phyloP scores from a whole-genome alignment of 1,140 invertebrate species.

The Aplysia californica region DNA sequence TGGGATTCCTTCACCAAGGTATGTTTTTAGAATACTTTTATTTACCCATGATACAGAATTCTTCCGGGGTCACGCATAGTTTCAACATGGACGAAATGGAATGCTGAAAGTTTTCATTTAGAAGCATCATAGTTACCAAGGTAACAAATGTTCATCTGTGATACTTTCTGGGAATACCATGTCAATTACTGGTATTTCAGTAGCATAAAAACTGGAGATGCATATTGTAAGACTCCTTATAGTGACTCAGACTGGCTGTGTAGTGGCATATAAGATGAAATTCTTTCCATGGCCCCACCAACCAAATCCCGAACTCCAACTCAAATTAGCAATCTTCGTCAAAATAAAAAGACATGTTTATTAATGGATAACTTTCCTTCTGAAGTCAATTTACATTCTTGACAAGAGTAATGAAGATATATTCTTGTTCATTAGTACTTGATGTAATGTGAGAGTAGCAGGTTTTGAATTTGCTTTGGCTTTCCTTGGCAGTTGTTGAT shows the following conservation, averaged over 20 bases:
- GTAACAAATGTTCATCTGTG: neutral
- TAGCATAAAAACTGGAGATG: neutral
- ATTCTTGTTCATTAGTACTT: too few species aligned
- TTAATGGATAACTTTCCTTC: too few species aligned
- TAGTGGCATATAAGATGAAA: neutral
- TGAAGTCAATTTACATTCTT: too few species aligned
- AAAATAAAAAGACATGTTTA: too few species aligned
- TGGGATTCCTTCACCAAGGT: too few species aligned
- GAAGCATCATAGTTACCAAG: slow-evolving; percentile 30
- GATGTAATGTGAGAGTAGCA: too few species aligned
- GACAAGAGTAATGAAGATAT: too few species aligned
- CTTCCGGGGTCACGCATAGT: slow-evolving; percentile 29
- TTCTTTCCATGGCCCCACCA: neutral
- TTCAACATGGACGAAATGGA: neutral
- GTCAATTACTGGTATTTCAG: neutral
- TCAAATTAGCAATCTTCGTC: too few species aligned
- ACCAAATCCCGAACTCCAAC: neutral
- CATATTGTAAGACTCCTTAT: neutral
- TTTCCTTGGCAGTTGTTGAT: too few species aligned
- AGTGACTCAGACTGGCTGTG: neutral
- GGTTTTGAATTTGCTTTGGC: too few species aligned
- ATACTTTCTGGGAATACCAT: too few species aligned
- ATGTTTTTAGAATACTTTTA: neutral
- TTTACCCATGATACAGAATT: neutral
- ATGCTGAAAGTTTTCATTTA: neutral